Percentiles rank a stretch among this genome's conserved stretches.
Conservation (phyloP, 2,888 invertebrate genomes). For the Pristionchus entomophagus region DNA sequence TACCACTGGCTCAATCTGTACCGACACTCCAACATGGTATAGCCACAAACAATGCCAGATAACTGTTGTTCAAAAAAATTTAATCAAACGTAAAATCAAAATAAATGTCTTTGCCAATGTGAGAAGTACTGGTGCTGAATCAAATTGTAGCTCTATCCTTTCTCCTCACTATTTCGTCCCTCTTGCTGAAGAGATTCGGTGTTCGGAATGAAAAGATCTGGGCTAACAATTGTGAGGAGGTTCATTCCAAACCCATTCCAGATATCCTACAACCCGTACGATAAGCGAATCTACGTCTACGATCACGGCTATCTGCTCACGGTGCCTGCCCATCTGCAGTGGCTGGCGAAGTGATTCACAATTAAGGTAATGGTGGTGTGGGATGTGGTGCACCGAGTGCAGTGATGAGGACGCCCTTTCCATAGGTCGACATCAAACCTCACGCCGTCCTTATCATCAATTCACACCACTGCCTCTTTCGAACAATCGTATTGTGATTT, state of each 20-base stretch:
- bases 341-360: slow-evolving; percentile 68
- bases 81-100: too few relatives aligned
- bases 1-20: slow-evolving; percentile 75
- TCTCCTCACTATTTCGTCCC: too few relatives aligned
- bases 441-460: slow-evolving; percentile 72
- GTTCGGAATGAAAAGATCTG: too few relatives aligned
- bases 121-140: too few relatives aligned
- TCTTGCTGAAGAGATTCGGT: too few relatives aligned
- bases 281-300: slow-evolving; percentile 75
- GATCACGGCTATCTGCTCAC: slow-evolving; percentile 75
- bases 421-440: slow-evolving; percentile 71
- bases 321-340: slow-evolving; percentile 73
- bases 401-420: not conserved
- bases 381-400: not conserved
- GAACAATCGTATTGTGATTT: too few relatives aligned
- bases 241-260: not conserved
- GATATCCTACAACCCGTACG: slow-evolving; percentile 75
- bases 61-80: too few relatives aligned
- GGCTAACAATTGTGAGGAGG: too few relatives aligned
- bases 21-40: slow-evolving; percentile 51
- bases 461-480: too few relatives aligned
- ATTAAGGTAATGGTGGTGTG: slow-evolving; percentile 65
- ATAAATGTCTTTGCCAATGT: too few relatives aligned
- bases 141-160: too few relatives aligned
- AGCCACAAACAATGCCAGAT: too few relatives aligned